Base-by-base conservation (phyloP, 2,113 vertebrate genomes). In the Stictonetta naevosa region DNA sequence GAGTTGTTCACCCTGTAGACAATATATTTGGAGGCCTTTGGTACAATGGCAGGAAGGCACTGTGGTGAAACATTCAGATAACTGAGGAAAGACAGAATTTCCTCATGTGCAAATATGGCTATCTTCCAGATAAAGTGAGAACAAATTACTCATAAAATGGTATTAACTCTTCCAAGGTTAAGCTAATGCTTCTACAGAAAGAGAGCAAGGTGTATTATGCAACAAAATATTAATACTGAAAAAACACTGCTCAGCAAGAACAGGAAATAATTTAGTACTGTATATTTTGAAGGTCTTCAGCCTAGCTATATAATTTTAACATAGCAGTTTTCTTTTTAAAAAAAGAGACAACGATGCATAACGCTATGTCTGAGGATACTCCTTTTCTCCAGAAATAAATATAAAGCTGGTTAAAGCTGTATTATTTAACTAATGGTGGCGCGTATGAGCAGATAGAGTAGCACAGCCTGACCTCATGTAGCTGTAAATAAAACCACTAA, bases 1-100 rank as follows among this genome's bases (percentile, higher is more conserved):
- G 84, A 94, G 92, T 76, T 95, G 90, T 92, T 95, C 92, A 72
- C 91, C 90, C 94, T 29, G 60, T 36, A 80, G 94, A 96, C 95
- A 89, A 94, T 82, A 42, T 92, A 87, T 96, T 95, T 85, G 95
- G 69, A 84, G 66, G 79, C 94, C 95, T 97, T 97, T 95, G 97
- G 95, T 98, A 98, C 97, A 98, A 97, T 97, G 87, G 96, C 98
- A 98, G 98, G 98, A 98, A 98, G 98, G 98, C 98, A 98, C 98
- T 97, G 97, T 90, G 97, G 97, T 98, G 80, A 97, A 97, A 97
- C 98, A 97, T 98, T 98, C 97, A 98, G 98, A 98, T 96, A 97
- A 96, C 96, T 56, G 93, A 98, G 98, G 98, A 98, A 98, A 98
- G 95, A 96, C 93, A 96, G 62, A 86, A 60, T 89, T 98, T 98